Evolutionary conservation across 2,113 vertebrate species (phyloP).

Genomic region (Oreocharis arfaki): DNA sequence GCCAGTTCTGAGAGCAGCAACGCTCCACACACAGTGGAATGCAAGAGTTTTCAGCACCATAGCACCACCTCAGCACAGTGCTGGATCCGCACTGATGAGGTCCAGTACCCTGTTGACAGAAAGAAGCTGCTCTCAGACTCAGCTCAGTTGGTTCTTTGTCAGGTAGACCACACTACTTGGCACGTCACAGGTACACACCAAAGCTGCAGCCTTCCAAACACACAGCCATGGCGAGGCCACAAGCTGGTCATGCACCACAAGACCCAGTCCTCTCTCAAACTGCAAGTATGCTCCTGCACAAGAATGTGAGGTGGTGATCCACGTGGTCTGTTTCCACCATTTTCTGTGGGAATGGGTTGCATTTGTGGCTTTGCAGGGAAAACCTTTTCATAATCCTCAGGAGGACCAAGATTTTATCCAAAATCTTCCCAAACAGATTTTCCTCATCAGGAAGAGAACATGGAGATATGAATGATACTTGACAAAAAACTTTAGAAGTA

Average conservation of each 20-base stretch:
- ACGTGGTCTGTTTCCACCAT: not conserved
- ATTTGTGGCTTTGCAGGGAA: not conserved
- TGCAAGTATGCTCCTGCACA: not conserved
- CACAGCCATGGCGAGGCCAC: not conserved
- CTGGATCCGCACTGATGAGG: too few species aligned
- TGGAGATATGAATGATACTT: not conserved
- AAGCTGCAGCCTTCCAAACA: not conserved
- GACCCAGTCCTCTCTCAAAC: not conserved
- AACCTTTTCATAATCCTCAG: not conserved
- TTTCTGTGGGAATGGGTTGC: not conserved
- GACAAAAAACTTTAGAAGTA: not conserved
- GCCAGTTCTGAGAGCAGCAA: not conserved
- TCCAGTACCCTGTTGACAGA: rapidly evolving
- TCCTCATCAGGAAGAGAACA: not conserved
- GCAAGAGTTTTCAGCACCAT: rapidly evolving
- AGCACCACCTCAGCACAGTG: not conserved
- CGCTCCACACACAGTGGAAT: rapidly evolving
- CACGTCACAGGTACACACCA: too few species aligned
- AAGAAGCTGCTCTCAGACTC: not conserved
- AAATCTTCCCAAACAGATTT: not conserved
- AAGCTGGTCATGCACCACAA: rapidly evolving
- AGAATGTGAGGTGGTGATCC: not conserved
- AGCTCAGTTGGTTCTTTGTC: not conserved
- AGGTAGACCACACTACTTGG: rapidly evolving
- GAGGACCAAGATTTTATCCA: not conserved